Percentiles rank a stretch among this genome's conserved stretches.
These are phyloP conservation scores for Tinamus guttatus DNA, from an alignment of 2,113 vertebrate genomes.

Conservation along the genomic window DNA sequence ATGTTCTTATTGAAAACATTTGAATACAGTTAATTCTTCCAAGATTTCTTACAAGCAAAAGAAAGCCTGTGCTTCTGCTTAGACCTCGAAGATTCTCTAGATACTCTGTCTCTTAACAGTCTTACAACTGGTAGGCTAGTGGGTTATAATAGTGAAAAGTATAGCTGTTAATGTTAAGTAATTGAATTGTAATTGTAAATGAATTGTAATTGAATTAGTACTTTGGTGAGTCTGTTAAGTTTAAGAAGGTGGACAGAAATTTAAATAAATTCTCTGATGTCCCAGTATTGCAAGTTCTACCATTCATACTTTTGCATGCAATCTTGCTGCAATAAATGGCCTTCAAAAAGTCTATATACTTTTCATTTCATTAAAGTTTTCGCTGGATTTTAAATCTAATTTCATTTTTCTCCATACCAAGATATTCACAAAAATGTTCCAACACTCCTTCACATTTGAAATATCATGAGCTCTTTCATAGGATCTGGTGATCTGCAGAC, in stretches of 20 bases:
- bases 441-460: conserved; percentile 67
- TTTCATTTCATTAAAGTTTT: background rate
- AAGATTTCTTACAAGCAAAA: background rate
- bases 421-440: conserved; percentile 72
- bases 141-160: background rate
- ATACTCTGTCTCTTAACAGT: background rate
- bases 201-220: too few species aligned
- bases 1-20: background rate
- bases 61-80: background rate
- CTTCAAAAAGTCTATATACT: background rate
- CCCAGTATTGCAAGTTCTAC: background rate
- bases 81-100: background rate
- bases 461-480: conserved; percentile 28
- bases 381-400: background rate
- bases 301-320: background rate
- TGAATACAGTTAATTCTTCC: background rate
- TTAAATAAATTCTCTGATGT: background rate
- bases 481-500: conserved; percentile 41
- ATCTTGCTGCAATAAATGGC: background rate
- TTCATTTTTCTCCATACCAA: conserved; percentile 29
- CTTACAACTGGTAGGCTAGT: background rate
- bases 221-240: too few species aligned
- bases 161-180: background rate
- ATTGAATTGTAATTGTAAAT: too few species aligned
- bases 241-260: background rate